A percentile compares a stretch with the other conserved stretches of the same genome.
Evolutionary conservation across 1,140 invertebrate genomes (phyloP).

Genomic region (Sycophila sp.): DNA sequence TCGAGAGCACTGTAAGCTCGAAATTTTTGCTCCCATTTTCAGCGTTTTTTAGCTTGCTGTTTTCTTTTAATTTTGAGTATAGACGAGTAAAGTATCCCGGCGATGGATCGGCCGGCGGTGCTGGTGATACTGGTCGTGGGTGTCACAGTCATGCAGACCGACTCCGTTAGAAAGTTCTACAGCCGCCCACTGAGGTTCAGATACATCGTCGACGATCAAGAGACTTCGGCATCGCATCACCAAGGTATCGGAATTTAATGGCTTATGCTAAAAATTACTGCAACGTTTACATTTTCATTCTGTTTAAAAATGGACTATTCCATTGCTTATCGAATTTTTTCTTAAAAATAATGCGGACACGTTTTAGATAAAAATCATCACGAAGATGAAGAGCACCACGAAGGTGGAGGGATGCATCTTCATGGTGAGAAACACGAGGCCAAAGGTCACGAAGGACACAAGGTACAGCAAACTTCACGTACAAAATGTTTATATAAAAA

Average conservation of each 20-base stretch:
- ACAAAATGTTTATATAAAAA: too few species aligned
- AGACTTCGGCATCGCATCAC: constrained; percentile 46
- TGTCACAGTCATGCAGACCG: neutral
- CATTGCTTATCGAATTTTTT: too few species aligned
- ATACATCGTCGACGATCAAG: constrained; percentile 44
- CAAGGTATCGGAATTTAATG: constrained; percentile 37
- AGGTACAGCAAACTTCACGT: constrained; percentile 19
- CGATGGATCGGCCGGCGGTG: neutral
- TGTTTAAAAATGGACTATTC: too few species aligned
- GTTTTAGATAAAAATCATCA: constrained; percentile 21
- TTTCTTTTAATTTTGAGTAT: too few species aligned
- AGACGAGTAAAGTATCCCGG: too few species aligned
- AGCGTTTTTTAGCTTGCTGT: too few species aligned
- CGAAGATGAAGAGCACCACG: neutral
- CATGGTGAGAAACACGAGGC: constrained; percentile 9
- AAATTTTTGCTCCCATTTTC: neutral
- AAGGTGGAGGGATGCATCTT: neutral
- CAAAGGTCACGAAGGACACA: constrained; percentile 26
- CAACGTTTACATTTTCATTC: constrained; percentile 5
- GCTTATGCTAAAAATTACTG: too few species aligned
- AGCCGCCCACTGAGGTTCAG: constrained; percentile 42
- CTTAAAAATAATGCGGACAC: too few species aligned
- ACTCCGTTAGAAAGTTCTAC: constrained; percentile 33
- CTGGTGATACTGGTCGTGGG: constrained; percentile 15
- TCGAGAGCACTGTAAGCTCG: too few species aligned